Base-by-base conservation (phyloP, 2,888 invertebrate species). In the Hydrotaea cyrtoneurina region DNA sequence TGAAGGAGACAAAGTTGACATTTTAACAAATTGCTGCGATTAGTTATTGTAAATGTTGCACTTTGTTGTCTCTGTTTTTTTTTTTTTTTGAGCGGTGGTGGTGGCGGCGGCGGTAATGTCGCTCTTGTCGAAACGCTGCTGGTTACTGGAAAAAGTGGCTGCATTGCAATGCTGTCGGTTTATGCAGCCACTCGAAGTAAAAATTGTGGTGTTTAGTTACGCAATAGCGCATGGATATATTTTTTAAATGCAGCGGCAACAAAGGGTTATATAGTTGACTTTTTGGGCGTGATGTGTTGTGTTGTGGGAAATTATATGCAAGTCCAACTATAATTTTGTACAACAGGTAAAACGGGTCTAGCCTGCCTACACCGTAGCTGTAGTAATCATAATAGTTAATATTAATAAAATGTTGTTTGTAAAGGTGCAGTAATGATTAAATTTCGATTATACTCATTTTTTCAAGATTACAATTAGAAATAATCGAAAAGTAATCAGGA, bases 11-110 rank as follows among this genome's bases (percentile, higher is more conserved):
- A 87, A 86, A 87, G 87, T 87, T 87, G 87, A 87, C 88, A 88
- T 85, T 86, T 87, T 86, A 86, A 88, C 88, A 87, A 88, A 88
- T 87, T 87, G 85, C 86, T 84, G 86, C 88, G 87, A 88, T 88
- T 87, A 87, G 88, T 87, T 87, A 83, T 86, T 80, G 86, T 85
- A 86, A 86, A 83, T 82, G 79, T 80, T 76, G 81, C 66, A 80
- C 77, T 79, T 85, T 83, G 71, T 82, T 83, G 78, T 80, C 19
- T 11, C 3, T 4, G 31, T 31, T 4, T 31, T 31, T 31, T 2
- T 7, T 31, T 31, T n/a, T n/a, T 15, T 62, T 31, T 31, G 31
- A 43, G 21, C 11, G 66, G 59, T 53, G 71, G 75, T 75, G 79
- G 59, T 69, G 50, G 50, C 50, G n/a, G 17, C 23, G 43, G 23